phyloP scores from a whole-genome alignment of 2,113 vertebrate species.

The Dryoscopus gambensis region DNA sequence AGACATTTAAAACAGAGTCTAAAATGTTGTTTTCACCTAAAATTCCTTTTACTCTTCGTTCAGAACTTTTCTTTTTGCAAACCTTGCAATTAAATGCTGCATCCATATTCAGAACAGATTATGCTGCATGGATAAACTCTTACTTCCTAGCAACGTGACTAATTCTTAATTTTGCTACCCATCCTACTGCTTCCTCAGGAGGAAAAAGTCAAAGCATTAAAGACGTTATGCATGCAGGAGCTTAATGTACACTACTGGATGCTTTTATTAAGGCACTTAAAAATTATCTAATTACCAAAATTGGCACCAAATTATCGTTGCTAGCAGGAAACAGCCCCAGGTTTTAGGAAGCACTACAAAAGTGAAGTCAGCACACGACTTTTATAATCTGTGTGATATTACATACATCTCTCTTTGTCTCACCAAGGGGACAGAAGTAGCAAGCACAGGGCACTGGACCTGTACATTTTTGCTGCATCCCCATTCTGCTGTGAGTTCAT shows the following conservation, averaged over 20 bases:
- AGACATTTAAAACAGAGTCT: neutral
- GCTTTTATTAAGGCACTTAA: neutral
- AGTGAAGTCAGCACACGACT: neutral
- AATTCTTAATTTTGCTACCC: constrained; percentile 28
- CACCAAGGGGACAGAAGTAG: neutral
- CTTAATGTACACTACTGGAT: neutral
- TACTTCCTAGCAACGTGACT: constrained; percentile 8
- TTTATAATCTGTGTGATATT: neutral
- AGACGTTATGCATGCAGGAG: neutral
- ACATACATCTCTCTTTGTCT: neutral
- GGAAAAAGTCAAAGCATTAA: constrained; percentile 14
- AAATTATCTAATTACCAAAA: constrained; percentile 28
- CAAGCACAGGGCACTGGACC: rapidly evolving
- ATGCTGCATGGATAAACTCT: neutral
- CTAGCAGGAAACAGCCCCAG: neutral
- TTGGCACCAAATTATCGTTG: neutral
- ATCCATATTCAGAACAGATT: neutral
- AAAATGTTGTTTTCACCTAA: neutral
- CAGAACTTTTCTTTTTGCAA: neutral
- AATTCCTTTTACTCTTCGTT: neutral
- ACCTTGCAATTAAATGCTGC: neutral
- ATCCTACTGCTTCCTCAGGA: neutral
- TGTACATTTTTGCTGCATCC: neutral
- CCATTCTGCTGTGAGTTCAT: neutral
- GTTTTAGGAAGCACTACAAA: neutral